These are phyloP conservation scores for Chloroceryle aenea DNA, from an alignment of 2,113 vertebrate species.

Conservation along the genomic window DNA sequence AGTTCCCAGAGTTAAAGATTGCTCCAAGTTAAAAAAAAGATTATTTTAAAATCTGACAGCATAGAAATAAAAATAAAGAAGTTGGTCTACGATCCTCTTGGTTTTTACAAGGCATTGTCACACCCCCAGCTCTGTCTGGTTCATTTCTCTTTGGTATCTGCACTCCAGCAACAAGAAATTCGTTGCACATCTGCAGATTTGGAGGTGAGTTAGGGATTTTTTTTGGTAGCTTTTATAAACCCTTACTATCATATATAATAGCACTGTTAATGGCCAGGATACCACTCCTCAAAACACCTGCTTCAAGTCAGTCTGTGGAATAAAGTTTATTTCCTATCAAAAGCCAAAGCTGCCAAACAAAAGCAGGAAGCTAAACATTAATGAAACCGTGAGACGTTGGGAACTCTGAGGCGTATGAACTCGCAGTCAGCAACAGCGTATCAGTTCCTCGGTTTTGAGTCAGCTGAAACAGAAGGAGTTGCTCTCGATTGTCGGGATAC, in stretches of 20 bases:
- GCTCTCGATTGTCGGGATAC: neutral
- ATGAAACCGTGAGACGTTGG: neutral
- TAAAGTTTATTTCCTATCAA: conserved; percentile 18
- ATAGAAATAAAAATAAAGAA: neutral
- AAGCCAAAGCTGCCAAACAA: neutral
- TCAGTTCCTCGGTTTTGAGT: conserved; percentile 20
- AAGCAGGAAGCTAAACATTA: conserved; percentile 26
- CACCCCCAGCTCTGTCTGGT: neutral
- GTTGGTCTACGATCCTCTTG: neutral
- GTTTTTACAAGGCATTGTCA: neutral
- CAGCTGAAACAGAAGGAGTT: conserved; percentile 4
- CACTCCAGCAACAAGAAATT: neutral
- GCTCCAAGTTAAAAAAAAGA: neutral
- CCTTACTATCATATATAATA: neutral
- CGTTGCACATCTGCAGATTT: neutral
- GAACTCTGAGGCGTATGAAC: neutral
- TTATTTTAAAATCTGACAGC: neutral
- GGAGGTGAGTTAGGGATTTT: neutral
- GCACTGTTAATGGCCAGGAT: neutral
- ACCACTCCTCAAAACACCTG: neutral
- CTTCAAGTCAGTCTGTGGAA: neutral
- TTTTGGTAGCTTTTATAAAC: neutral
- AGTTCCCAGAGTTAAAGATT: neutral
- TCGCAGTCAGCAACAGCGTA: conserved; percentile 9
- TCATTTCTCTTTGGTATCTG: neutral